Conservation (phyloP, 2,797 vertebrate species). For the Falco concolor region DNA sequence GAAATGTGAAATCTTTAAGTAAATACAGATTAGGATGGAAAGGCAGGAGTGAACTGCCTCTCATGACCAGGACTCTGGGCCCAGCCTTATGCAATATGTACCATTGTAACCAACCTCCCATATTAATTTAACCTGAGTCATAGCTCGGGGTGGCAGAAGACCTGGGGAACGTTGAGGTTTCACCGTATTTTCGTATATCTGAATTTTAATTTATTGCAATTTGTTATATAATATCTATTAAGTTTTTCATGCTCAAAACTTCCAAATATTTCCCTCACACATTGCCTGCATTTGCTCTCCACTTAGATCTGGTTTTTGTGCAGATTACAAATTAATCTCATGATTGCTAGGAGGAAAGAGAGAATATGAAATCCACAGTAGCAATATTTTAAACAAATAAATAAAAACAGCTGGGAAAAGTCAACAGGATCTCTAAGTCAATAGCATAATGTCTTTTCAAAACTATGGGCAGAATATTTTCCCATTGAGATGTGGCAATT, state of each 20-base stretch:
- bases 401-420: conserved; percentile 2
- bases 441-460: background rate
- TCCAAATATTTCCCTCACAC: background rate
- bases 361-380: background rate
- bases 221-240: background rate
- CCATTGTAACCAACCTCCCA: background rate
- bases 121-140: background rate
- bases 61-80: background rate
- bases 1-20: background rate
- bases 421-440: background rate
- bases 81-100: background rate
- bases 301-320: background rate
- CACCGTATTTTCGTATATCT: background rate
- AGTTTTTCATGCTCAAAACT: background rate
- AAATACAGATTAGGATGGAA: background rate
- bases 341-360: background rate
- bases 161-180: background rate
- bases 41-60: background rate
- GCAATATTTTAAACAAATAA: conserved; percentile 24
- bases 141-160: background rate
- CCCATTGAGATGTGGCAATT: background rate
- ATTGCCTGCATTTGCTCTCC: background rate
- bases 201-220: background rate
- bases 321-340: background rate
- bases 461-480: background rate